These are phyloP conservation scores for Oreochromis mossambicus DNA, from an alignment of 2,797 vertebrate genomes.

Conservation along the genomic window DNA sequence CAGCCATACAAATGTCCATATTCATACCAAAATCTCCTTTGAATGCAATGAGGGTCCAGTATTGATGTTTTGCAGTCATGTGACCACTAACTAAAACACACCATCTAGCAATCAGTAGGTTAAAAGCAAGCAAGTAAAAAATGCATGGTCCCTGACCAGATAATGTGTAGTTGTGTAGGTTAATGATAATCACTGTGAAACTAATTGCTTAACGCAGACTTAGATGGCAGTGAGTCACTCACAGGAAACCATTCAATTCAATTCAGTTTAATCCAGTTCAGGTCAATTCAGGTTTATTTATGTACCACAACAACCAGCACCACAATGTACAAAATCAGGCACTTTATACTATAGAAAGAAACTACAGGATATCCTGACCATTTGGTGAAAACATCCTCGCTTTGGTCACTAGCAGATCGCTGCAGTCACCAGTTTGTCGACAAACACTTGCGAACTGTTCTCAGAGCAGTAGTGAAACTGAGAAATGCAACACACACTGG, in stretches of 20 bases:
- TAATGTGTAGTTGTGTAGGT: not conserved
- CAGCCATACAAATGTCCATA: not conserved
- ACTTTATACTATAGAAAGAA: not conserved
- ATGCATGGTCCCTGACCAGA: not conserved
- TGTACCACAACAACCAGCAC: not conserved
- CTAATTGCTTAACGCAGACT: not conserved
- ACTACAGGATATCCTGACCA: not conserved
- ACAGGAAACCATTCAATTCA: not conserved
- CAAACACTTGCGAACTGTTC: not conserved
- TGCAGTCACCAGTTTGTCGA: not conserved
- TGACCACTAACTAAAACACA: not conserved
- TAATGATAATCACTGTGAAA: not conserved
- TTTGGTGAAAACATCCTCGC: not conserved
- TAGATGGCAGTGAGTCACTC: not conserved
- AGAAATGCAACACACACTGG: not conserved
- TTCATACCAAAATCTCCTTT: not conserved
- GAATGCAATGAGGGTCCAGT: not conserved
- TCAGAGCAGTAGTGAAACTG: not conserved
- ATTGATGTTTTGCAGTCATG: not conserved
- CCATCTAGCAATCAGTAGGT: not conserved
- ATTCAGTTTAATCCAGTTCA: not conserved
- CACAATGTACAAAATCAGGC: not conserved
- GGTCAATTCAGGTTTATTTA: not conserved
- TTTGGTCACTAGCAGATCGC: not conserved
- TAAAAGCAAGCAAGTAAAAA: not conserved